Conservation (phyloP, 2,888 invertebrate genomes). For the Trichopoda pennipes region DNA sequence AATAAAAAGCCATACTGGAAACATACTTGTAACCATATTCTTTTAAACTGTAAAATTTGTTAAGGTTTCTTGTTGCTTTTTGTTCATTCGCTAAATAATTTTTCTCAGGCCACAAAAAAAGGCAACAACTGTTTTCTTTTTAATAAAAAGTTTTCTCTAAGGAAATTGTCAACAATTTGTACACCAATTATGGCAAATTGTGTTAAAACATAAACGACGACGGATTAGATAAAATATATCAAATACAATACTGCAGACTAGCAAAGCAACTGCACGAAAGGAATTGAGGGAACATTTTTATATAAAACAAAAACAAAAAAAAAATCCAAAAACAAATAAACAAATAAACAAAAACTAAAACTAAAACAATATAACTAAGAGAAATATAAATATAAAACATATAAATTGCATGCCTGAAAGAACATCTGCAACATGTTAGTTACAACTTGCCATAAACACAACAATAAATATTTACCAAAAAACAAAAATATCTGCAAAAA, state of each 20-base stretch:
- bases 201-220: constrained; percentile 67
- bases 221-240: constrained; percentile 60
- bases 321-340: too few species aligned
- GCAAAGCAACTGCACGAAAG: neutral
- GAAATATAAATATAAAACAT: constrained; percentile 42
- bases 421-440: constrained; percentile 58
- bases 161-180: constrained; percentile 69
- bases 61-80: constrained; percentile 8
- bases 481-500: neutral
- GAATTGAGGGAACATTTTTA: neutral
- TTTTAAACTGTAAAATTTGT: constrained; percentile 46
- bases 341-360: too few species aligned
- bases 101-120: constrained; percentile 41
- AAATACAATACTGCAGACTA: constrained; percentile 8
- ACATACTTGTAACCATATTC: constrained; percentile 19
- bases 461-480: constrained; percentile 25
- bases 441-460: constrained; percentile 30
- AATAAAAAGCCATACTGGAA: constrained; percentile 48
- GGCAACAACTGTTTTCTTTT: constrained; percentile 27
- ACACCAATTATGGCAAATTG: constrained; percentile 69
- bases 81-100: constrained; percentile 10
- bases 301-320: neutral
- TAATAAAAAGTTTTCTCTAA: constrained; percentile 49
- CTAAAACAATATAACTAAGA: constrained; percentile 25
- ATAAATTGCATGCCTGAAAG: constrained; percentile 63